Conservation (phyloP, 2,888 invertebrate genomes). For the Globia sparganii region DNA sequence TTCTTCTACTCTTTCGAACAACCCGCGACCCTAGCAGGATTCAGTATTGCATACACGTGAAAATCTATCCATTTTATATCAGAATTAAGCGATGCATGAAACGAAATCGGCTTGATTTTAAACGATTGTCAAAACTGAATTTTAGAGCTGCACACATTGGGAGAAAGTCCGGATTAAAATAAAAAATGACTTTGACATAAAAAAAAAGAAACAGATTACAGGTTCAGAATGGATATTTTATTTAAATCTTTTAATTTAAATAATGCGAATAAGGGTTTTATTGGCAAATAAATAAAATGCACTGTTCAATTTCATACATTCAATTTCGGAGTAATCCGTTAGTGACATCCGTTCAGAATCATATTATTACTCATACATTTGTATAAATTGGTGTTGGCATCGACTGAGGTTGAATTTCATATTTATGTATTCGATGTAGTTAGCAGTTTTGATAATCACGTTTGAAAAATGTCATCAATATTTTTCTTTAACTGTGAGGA, state of each 20-base stretch:
- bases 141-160: constrained; percentile 13
- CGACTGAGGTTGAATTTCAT: not conserved
- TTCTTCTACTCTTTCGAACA: too few relatives aligned
- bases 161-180: not conserved
- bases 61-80: constrained; percentile 2
- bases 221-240: constrained; percentile 14
- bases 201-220: constrained; percentile 7
- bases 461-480: not conserved
- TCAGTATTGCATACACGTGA: not conserved
- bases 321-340: constrained; percentile 7
- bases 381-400: not conserved
- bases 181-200: constrained; percentile 2
- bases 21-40: too few relatives aligned
- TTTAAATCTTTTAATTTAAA: constrained; percentile 39
- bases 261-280: constrained; percentile 5
- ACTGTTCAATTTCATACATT: constrained; percentile 9
- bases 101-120: constrained; percentile 36
- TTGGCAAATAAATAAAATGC: constrained; percentile 16
- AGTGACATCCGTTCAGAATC: not conserved
- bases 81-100: constrained; percentile 25
- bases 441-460: not conserved
- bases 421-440: not conserved
- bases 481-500: not conserved
- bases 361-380: not conserved
- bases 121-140: constrained; percentile 26